Base-by-base conservation (phyloP, 2,797 vertebrate genomes). In the Mycteria americana region DNA sequence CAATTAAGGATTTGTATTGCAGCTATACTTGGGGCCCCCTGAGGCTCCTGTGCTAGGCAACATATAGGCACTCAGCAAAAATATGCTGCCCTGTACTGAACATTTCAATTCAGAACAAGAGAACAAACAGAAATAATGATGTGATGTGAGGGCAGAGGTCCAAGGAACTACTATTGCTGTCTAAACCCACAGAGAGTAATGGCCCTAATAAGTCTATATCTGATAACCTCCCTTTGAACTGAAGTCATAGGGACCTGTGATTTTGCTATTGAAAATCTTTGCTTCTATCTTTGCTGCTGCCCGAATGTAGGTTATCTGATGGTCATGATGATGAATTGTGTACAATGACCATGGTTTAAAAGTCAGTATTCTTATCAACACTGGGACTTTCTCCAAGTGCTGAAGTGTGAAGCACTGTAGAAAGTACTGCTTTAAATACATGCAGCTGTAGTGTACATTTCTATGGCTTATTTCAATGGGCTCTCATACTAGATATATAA, bases 11-110 rank as follows among this genome's bases (percentile, higher is more conserved):
- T 75, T 78, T 82, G 25, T 68, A 27, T 41, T 64, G 43, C 13
- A 54, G 50, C 31, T 75, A 24, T 24, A 51, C 13, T 12, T 0
- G 0, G 13, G 21, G 1, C 3, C 33, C 14, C 43, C 19, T 1
- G 16, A 65, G 30, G 43, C 33, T 85, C 30, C 63, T 77, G 24
- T 54, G 46, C 75, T 67, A 19, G 35, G 39, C 18, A 93, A 41
- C 18, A 24, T 5, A 23, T 2, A 43, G 28, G 24, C 22, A 56
- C 18, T 84, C 48, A 56, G n/a, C 45, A 92, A 68, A 84, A 85
- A 68, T 8, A 68, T 2, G 1, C 16, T 69, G 50, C 63, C 43
- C 33, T 88, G 59, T 15, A 18, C 54, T 28, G 75, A 88, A 24
- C 45, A 33, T 5, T 65, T 41, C 35, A 56, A 7, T 45, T 67